phyloP scores from a whole-genome alignment of 2,113 vertebrate species.

The Trinectes maculatus region DNA sequence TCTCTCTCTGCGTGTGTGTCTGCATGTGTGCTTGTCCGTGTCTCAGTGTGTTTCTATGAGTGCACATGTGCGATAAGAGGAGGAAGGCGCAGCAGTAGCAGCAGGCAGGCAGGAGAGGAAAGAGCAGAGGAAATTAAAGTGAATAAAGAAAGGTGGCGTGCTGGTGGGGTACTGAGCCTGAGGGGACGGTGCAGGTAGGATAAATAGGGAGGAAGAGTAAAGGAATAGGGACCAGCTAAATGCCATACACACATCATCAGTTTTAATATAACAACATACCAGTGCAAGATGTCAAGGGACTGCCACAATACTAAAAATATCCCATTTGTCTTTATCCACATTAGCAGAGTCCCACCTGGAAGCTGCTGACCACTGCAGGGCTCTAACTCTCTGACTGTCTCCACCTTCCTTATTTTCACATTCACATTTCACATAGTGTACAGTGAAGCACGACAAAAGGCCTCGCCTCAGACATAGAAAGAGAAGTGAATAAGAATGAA shows the following conservation, averaged over 20 bases:
- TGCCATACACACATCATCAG: constrained; percentile 36
- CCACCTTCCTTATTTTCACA: constrained; percentile 43
- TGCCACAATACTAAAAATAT: constrained; percentile 21
- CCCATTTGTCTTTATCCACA: constrained; percentile 22
- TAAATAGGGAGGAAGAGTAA: constrained; percentile 16
- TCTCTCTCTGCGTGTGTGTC: constrained; percentile 16
- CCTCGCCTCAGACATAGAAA: constrained; percentile 56
- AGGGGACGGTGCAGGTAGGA: neutral
- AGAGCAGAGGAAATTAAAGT: constrained; percentile 40
- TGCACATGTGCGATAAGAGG: constrained; percentile 50
- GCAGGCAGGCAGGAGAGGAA: constrained; percentile 24
- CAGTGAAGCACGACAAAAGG: constrained; percentile 70
- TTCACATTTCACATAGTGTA: constrained; percentile 61
- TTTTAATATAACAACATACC: neutral
- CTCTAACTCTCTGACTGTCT: constrained; percentile 52
- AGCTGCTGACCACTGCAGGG: constrained; percentile 52
- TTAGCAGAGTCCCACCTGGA: constrained; percentile 43
- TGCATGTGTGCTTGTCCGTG: neutral
- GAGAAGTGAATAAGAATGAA: neutral
- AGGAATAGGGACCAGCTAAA: constrained; percentile 74
- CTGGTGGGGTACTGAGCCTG: constrained; percentile 33
- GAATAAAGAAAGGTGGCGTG: constrained; percentile 37
- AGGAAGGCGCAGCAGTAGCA: constrained; percentile 13
- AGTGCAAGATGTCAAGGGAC: constrained; percentile 7
- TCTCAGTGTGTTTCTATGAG: constrained; percentile 28